Evolutionary conservation across 2,113 vertebrate genomes (phyloP), one percentile per base, ranked within the genome.

Genomic region (Ahaetulla prasina): DNA sequence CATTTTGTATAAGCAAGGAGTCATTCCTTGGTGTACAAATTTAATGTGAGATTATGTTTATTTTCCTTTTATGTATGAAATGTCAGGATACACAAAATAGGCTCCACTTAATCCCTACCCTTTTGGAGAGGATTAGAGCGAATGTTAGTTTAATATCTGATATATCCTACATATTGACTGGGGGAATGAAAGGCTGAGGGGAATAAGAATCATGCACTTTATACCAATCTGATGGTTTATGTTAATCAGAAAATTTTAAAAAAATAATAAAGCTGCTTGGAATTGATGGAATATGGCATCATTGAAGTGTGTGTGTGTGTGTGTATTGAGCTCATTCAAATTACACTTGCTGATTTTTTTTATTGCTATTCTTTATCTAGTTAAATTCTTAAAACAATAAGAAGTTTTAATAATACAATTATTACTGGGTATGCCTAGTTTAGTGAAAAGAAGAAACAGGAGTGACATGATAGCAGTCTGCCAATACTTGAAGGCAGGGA

Each of bases 1-100:
- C 35, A 57, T 92, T 92, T 92, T 92, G 47, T 87, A 68, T 91
- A 49, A 89, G 25, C 23, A 88, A 89, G 52, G 39, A 60, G 45
- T 92, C 84, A 57, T 89, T 88, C 55, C 68, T 60, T 92, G 25
- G 22, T 85, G n/a, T 50, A 57, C 23, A 92, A 25, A 10, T 89
- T 85, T 85, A 22, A 85, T 57, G 25, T 55, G 45, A 88, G 63
- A 89, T 84, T 89, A 89, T 92, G 43, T 54, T 87, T 88, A n/a
- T 49, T 87, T 27, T 27, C n/a, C 47, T 45, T 91, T 60, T 89
- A 50, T 85, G 55, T n/a, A 85, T 45, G 43, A 89, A 90, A 87
- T 53, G 35, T 27, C 55, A 93, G 39, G 63, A 27, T 93, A 87
- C 27, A 87, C 57, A 90, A 68, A 90, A 50, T 68, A 20, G 27